phyloP scores from a whole-genome alignment of 2,113 vertebrate species.

The Paracanthobrama guichenoti region DNA sequence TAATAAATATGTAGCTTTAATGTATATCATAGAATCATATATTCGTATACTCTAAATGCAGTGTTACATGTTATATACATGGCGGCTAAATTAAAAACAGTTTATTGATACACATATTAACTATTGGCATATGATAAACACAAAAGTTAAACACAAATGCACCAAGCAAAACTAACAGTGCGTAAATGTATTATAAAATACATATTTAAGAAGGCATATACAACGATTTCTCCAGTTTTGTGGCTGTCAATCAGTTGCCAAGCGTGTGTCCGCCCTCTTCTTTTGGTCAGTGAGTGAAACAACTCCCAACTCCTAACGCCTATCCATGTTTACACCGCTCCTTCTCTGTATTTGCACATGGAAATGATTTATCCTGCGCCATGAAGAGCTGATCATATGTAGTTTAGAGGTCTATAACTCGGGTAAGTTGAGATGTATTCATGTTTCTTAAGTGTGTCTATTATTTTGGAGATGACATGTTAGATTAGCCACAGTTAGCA shows the following conservation, averaged over 20 bases:
- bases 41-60: too few relatives aligned
- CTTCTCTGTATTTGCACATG: not conserved
- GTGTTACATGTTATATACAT: not conserved
- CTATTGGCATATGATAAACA: too few relatives aligned
- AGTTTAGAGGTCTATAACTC: not conserved
- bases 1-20: not conserved
- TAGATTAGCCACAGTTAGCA: conserved; percentile 43
- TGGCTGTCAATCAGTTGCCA: not conserved
- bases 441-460: not conserved
- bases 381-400: conserved; percentile 8
- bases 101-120: not conserved
- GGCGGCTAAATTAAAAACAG: not conserved
- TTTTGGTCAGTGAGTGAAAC: not conserved
- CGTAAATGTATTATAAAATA: not conserved
- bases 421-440: conserved; percentile 14
- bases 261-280: conserved; percentile 4
- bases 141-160: too few relatives aligned
- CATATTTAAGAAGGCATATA: not conserved
- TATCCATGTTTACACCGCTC: not conserved
- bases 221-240: not conserved
- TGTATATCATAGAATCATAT: not conserved
- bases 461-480: not conserved
- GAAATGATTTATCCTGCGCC: not conserved
- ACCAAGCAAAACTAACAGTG: not conserved
- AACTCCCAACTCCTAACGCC: not conserved